Evolutionary conservation across 2,888 invertebrate genomes (phyloP).

Genomic region (Cephus pulcher): DNA sequence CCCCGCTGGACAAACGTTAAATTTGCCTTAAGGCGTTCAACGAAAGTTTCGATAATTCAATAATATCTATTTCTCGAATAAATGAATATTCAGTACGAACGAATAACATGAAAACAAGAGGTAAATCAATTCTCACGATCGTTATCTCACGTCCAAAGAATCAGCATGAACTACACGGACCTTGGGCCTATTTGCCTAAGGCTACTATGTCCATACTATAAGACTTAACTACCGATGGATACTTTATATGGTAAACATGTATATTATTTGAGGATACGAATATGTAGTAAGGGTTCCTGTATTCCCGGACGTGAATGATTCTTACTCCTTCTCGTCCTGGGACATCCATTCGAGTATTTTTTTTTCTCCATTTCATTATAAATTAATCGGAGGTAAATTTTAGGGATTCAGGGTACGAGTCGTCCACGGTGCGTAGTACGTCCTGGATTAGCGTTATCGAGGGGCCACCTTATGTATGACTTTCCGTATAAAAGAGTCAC

Average conservation of each 20-base stretch:
- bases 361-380: not conserved
- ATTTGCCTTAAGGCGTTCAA: not conserved
- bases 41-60: not conserved
- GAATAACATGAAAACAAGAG: not conserved
- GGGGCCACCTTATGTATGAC: not conserved
- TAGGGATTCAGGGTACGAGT: not conserved
- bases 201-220: constrained; percentile 65
- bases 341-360: not conserved
- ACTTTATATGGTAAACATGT: constrained; percentile 57
- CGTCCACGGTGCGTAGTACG: not conserved
- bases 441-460: not conserved
- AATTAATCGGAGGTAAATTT: not conserved
- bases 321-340: not conserved
- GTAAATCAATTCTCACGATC: constrained; percentile 28
- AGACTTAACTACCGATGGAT: constrained; percentile 65
- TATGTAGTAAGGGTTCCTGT: constrained; percentile 57
- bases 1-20: not conserved
- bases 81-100: not conserved
- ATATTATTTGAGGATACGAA: constrained; percentile 60
- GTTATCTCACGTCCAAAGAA: constrained; percentile 37
- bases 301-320: constrained; percentile 44
- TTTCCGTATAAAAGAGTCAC: not conserved
- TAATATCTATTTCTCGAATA: not conserved
- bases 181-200: constrained; percentile 60
- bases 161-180: constrained; percentile 49